Percentiles rank a stretch among this genome's conserved stretches.
These are phyloP conservation scores for Rhinoptilus africanus DNA, from an alignment of 2,113 vertebrate species.

Conservation along the genomic window DNA sequence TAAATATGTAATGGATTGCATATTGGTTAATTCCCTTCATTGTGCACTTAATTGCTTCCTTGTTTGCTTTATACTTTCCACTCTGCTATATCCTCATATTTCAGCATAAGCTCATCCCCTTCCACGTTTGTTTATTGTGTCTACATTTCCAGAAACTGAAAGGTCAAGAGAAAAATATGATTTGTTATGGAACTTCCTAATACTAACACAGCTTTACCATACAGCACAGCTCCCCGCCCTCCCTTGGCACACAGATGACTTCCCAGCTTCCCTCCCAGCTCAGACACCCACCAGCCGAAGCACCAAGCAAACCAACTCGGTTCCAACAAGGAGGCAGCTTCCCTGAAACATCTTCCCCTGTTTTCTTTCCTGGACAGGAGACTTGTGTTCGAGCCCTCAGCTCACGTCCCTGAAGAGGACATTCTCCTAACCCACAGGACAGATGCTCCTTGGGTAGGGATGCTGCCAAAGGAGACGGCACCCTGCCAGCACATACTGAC, in stretches of 20 bases:
- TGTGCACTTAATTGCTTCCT: constrained; percentile 51
- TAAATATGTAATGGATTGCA: not conserved
- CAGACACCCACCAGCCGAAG: not conserved
- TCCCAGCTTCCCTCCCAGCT: not conserved
- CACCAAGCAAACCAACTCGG: not conserved
- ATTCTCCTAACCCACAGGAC: not conserved
- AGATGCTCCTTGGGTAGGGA: not conserved
- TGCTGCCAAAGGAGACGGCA: not conserved
- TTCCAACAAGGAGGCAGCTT: not conserved
- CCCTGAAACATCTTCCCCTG: not conserved
- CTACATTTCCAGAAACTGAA: constrained; percentile 37
- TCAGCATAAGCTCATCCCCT: constrained; percentile 22
- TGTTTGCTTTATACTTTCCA: constrained; percentile 46
- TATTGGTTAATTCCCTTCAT: constrained; percentile 28
- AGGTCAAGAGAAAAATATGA: constrained; percentile 42
- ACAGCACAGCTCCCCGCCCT: not conserved
- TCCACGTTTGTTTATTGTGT: constrained; percentile 42
- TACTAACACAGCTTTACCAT: not conserved
- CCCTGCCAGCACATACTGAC: not conserved
- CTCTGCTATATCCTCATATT: not conserved
- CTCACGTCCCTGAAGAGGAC: not conserved
- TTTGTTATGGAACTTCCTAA: constrained; percentile 25
- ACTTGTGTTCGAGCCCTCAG: not conserved
- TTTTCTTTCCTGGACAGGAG: not conserved
- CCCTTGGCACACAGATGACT: not conserved